Base-by-base conservation (phyloP, 2,113 vertebrate genomes). In the Chlorodrepanis virens region DNA sequence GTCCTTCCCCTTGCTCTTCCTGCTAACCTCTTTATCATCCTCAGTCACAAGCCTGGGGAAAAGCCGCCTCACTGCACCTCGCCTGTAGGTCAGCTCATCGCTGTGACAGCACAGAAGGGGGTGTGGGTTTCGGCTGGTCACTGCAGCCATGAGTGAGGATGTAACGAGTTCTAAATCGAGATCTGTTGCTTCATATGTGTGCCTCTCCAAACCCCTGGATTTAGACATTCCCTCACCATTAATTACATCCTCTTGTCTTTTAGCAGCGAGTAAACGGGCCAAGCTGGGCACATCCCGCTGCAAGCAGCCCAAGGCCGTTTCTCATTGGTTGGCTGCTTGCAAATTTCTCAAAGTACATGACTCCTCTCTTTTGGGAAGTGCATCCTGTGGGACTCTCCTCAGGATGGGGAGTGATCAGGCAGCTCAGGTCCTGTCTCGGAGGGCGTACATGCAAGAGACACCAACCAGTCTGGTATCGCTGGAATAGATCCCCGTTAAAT, bases 161-260 rank as follows among this genome's bases (percentile, higher is more conserved):
- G 59, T 53, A 45, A 42, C 1, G 14, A 72, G 42, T 81, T 88
- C 94, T 94, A 93, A 94, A 83, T 87, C 0, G 4, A 77, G 93
- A 84, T 27, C 64, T 0, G 6, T 87, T 89, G 56, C 69, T 94
- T 95, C 88, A 75, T 65, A 19, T 0, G 4, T 3, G 1, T 35
- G 60, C 61, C 60, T 90, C 80, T 94, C 81, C 78, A 91, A 59
- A 78, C 18, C 50, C 2, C 0, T 44, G 44, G 88, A 45, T 89
- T 83, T 86, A 96, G 96, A 95, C 83, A 69, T 95, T 97, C 90
- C 71, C 85, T 97, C 94, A 97, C 94, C 79, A 35, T 78, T 91
- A 90, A 93, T 93, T 93, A 89, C 79, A 95, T 93, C 88, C 88
- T 90, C 85, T 75, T 5, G 0, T 89, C 76, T 90, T 92, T 40